Percentiles rank a stretch among this genome's conserved stretches.
Conservation (phyloP, 1,140 invertebrate genomes). For the Carcinoscorpius rotundicauda region DNA sequence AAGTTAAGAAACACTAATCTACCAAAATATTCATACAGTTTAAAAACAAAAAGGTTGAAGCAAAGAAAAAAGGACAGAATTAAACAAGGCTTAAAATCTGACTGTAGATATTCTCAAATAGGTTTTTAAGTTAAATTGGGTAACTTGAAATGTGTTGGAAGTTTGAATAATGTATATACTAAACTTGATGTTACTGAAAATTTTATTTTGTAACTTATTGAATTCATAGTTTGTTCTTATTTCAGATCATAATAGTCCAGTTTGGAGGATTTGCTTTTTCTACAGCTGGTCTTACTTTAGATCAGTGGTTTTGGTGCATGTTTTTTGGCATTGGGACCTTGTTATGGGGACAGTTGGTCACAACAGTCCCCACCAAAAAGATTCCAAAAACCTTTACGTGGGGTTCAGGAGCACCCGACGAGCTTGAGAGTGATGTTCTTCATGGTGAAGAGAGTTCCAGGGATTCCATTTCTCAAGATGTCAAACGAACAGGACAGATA, state of each 20-base stretch:
- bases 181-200: too few species aligned
- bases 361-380: slow-evolving; percentile 84
- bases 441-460: slow-evolving; percentile 77
- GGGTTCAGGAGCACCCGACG: slow-evolving; percentile 74
- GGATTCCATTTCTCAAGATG: slow-evolving; percentile 63
- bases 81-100: too few species aligned
- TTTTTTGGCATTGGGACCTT: slow-evolving; percentile 92
- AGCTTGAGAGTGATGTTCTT: slow-evolving; percentile 63
- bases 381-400: slow-evolving; percentile 76
- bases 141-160: too few species aligned
- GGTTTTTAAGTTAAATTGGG: too few species aligned
- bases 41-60: too few species aligned
- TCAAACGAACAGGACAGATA: slow-evolving; percentile 89
- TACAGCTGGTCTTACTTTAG: slow-evolving; percentile 71
- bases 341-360: slow-evolving; percentile 95
- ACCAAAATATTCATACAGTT: too few species aligned
- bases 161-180: too few species aligned
- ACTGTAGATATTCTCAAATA: too few species aligned
- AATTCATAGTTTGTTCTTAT: slow-evolving; percentile 18
- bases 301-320: slow-evolving; percentile 98
- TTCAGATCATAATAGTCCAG: slow-evolving; percentile 86
- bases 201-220: background rate
- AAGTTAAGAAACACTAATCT: too few species aligned
- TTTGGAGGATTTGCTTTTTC: slow-evolving; percentile 94
- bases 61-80: too few species aligned